phyloP scores from a whole-genome alignment of 2,797 vertebrate species.

The Rachycentron canadum region DNA sequence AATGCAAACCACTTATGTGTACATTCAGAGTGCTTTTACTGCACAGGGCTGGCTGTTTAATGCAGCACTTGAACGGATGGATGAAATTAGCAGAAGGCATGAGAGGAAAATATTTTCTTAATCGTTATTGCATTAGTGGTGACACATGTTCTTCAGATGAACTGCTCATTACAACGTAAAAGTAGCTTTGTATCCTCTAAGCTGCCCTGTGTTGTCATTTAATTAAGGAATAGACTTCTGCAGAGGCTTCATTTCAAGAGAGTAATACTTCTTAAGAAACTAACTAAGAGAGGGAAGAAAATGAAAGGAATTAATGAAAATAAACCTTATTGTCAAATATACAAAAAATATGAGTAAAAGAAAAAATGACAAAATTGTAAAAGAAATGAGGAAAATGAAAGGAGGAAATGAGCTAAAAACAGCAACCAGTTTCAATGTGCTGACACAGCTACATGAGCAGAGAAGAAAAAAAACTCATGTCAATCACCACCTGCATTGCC shows the following conservation, averaged over 20 bases:
- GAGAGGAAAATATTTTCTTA: slow-evolving; percentile 23
- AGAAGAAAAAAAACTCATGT: neutral
- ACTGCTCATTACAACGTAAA: slow-evolving; percentile 11
- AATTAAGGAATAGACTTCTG: slow-evolving; percentile 20
- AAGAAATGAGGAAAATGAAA: neutral
- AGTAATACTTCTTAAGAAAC: neutral
- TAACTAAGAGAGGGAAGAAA: neutral
- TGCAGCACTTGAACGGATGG: slow-evolving; percentile 17
- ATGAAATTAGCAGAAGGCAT: slow-evolving; percentile 15
- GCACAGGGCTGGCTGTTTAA: slow-evolving; percentile 14
- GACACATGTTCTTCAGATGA: slow-evolving; percentile 21
- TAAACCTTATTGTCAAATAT: neutral
- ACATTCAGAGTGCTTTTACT: slow-evolving; percentile 27
- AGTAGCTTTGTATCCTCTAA: slow-evolving; percentile 5
- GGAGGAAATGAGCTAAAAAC: neutral
- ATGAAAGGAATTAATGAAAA: neutral
- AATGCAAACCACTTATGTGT: slow-evolving; percentile 1
- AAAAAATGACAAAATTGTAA: neutral
- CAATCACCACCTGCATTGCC: neutral
- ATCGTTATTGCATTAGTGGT: slow-evolving; percentile 8
- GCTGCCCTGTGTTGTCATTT: neutral
- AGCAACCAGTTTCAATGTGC: neutral
- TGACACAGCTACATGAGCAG: neutral
- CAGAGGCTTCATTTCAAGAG: slow-evolving; percentile 8
- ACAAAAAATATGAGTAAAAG: no score